Conservation (phyloP, 2,888 invertebrate genomes). For the Celastrina argiolus region DNA sequence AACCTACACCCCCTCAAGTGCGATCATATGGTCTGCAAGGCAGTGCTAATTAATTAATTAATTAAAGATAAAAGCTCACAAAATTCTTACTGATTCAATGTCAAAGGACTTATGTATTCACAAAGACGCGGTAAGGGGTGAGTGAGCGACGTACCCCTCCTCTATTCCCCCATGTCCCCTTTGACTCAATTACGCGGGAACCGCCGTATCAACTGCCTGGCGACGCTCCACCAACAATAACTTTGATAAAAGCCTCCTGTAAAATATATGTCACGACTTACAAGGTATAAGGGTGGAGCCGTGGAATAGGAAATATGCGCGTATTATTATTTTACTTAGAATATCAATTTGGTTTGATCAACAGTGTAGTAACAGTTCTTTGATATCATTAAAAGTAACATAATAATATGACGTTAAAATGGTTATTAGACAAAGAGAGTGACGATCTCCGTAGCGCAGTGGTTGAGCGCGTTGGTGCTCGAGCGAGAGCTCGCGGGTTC, state of each 20-base stretch:
- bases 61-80: neutral
- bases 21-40: neutral
- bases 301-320: neutral
- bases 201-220: constrained; percentile 7
- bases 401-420: no score
- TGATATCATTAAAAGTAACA: no score
- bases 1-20: no score
- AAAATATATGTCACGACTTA: constrained; percentile 8
- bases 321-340: no score
- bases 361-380: no score
- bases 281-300: neutral
- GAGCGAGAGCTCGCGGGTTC: no score
- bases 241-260: constrained; percentile 3
- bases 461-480: no score
- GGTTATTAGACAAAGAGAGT: no score
- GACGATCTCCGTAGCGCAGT: no score
- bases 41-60: no score
- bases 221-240: constrained; percentile 1
- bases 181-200: constrained; percentile 5
- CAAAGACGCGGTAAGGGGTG: neutral
- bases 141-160: neutral
- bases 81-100: neutral
- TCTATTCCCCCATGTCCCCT: neutral
- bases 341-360: no score
- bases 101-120: neutral